Conservation (phyloP, 2,797 vertebrate species). For the Peromyscus attwateri region DNA sequence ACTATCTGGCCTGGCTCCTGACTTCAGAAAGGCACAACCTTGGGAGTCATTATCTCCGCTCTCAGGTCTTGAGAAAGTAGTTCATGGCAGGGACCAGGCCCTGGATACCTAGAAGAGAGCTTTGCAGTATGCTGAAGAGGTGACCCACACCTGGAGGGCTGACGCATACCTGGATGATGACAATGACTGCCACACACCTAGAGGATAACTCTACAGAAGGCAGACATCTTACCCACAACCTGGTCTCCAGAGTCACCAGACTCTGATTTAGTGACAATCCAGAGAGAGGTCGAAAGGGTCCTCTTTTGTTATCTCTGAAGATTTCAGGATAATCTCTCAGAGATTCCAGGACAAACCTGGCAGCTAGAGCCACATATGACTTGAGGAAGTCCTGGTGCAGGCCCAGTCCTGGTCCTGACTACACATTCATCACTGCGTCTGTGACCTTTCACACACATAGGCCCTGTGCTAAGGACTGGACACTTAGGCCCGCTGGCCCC, state of each 20-base stretch:
- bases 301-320: background rate
- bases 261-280: background rate
- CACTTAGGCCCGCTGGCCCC: background rate
- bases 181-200: background rate
- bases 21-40: background rate
- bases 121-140: background rate
- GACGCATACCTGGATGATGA: background rate
- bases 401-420: background rate
- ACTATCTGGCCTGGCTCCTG: background rate
- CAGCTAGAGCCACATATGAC: background rate
- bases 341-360: background rate
- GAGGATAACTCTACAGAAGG: background rate
- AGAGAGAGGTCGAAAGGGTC: background rate
- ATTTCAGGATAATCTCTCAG: background rate
- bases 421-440: rapidly evolving
- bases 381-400: background rate
- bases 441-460: background rate
- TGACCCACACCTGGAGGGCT: background rate
- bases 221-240: background rate
- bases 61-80: background rate
- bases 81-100: background rate
- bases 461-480: background rate
- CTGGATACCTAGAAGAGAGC: background rate
- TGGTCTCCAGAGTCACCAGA: background rate
- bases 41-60: background rate